A percentile compares a stretch with the other conserved stretches of the same genome.
These are phyloP conservation scores for Scaptomyza parva DNA, from an alignment of 2,888 invertebrate genomes.

Conservation along the genomic window DNA sequence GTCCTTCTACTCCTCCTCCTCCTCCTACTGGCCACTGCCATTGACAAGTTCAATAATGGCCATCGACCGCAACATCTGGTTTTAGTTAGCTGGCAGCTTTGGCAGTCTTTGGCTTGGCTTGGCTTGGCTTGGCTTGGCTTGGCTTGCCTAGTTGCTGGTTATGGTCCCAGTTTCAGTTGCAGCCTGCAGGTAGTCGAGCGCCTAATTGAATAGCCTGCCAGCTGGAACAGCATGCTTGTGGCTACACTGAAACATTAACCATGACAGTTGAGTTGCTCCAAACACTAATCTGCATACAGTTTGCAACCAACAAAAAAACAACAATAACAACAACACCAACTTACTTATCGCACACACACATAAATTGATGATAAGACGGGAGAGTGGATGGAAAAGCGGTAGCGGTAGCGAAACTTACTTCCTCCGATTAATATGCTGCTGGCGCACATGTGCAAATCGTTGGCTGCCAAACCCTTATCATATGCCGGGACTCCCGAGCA, in stretches of 20 bases:
- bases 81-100: slow-evolving; percentile 45
- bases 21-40: slow-evolving; percentile 40
- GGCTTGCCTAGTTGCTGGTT: too few relatives aligned
- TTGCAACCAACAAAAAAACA: neutral
- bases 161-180: slow-evolving; percentile 38
- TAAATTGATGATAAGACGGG: neutral
- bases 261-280: slow-evolving; percentile 26
- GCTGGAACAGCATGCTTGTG: slow-evolving; percentile 6
- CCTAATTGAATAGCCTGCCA: slow-evolving; percentile 65
- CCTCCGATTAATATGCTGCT: slow-evolving; percentile 48
- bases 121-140: too few relatives aligned
- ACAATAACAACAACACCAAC: too few relatives aligned
- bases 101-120: slow-evolving; percentile 19
- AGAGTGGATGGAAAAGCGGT: slow-evolving; percentile 4
- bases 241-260: slow-evolving; percentile 45
- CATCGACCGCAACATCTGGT: slow-evolving; percentile 78
- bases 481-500: slow-evolving; percentile 23
- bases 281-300: slow-evolving; percentile 43
- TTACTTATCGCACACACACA: slow-evolving; percentile 57
- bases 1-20: neutral
- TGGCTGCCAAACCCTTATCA: slow-evolving; percentile 70
- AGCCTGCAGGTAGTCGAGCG: slow-evolving; percentile 35
- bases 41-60: slow-evolving; percentile 77
- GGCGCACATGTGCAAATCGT: slow-evolving; percentile 46
- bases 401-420: neutral